Evolutionary conservation across 2,797 vertebrate species (phyloP).

Genomic region (Vireo griseus): DNA sequence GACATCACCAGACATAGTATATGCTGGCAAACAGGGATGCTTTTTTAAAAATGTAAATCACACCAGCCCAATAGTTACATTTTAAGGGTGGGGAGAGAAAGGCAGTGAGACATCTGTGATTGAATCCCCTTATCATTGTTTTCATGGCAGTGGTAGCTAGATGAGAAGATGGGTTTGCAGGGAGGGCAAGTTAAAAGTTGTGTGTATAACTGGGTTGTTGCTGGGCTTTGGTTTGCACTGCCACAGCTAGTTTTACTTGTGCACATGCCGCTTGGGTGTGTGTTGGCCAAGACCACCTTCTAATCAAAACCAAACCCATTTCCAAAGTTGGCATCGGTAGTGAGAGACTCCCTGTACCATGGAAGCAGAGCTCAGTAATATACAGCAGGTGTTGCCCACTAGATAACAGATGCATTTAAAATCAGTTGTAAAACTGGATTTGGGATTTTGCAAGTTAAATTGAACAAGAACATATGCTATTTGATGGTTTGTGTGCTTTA

Average conservation of each 20-base stretch:
- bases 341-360: neutral
- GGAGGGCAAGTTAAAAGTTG: neutral
- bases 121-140: neutral
- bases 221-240: neutral
- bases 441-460: neutral
- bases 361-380: neutral
- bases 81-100: neutral
- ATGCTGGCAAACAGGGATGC: neutral
- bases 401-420: neutral
- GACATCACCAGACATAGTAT: neutral
- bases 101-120: neutral
- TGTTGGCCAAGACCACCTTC: neutral
- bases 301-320: neutral
- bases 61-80: neutral
- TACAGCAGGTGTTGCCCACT: neutral
- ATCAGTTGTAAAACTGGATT: conserved; percentile 3
- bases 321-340: neutral
- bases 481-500: neutral
- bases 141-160: neutral
- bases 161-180: neutral
- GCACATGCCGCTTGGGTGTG: accelerated
- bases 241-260: neutral
- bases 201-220: neutral
- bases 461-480: neutral
- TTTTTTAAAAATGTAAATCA: neutral